A percentile compares a stretch with the other conserved stretches of the same genome.
phyloP scores from a whole-genome alignment of 1,140 invertebrate species.

The Philotrypesis tridentata region DNA sequence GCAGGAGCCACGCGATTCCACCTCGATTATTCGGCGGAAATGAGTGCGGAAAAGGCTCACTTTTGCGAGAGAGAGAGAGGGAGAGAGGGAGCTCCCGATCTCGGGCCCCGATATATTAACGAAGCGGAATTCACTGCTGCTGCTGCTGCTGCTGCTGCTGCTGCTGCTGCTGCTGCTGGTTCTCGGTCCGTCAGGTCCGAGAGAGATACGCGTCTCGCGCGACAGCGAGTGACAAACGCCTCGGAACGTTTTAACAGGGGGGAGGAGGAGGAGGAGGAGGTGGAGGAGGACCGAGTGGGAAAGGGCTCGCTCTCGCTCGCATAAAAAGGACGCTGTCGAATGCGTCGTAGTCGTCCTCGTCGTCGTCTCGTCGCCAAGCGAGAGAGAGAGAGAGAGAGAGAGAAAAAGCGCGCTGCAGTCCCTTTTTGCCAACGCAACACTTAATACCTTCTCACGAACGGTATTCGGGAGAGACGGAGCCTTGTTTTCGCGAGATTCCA shows the following conservation, averaged over 20 bases:
- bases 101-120: not conserved
- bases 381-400: slow-evolving; percentile 21
- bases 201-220: not conserved
- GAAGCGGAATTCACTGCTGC: not conserved
- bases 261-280: not conserved
- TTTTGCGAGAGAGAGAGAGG: not conserved
- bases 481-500: slow-evolving; percentile 48
- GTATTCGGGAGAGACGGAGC: slow-evolving; percentile 38
- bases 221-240: not conserved
- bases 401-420: not conserved
- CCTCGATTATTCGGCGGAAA: not conserved
- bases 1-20: too few relatives aligned
- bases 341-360: too few relatives aligned
- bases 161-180: not conserved
- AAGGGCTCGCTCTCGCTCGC: slow-evolving; percentile 14
- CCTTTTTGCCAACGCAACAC: slow-evolving; percentile 41
- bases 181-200: not conserved
- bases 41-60: not conserved
- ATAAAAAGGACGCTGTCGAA: slow-evolving; percentile 40
- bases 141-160: not conserved
- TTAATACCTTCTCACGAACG: slow-evolving; percentile 46
- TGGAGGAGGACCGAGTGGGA: slow-evolving; percentile 2
- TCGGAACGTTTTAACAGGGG: not conserved
- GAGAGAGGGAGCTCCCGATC: not conserved
- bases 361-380: too few relatives aligned